These are phyloP conservation scores for Drosophila carrolli DNA, from an alignment of 1,140 invertebrate species.

Conservation along the genomic window DNA sequence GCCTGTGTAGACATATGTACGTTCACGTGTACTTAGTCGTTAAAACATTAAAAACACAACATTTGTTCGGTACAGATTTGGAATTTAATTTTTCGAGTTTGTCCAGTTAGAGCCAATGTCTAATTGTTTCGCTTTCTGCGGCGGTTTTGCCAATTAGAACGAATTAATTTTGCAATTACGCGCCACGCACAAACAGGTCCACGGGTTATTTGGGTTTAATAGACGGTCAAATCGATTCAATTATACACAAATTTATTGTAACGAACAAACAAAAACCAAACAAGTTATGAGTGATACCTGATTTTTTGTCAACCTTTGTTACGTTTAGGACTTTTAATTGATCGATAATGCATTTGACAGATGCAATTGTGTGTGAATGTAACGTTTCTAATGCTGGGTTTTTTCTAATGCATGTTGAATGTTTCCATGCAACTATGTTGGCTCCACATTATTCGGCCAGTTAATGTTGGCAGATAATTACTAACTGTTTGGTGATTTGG, in stretches of 20 bases:
- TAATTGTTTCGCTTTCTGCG: slow-evolving; percentile 37
- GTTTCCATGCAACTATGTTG: slow-evolving; percentile 28
- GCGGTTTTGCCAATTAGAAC: slow-evolving; percentile 54
- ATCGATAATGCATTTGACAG: slow-evolving; percentile 3
- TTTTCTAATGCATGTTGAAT: not conserved
- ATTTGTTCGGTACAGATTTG: slow-evolving; percentile 10
- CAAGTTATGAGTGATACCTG: slow-evolving; percentile 39
- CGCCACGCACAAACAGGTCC: slow-evolving; percentile 47
- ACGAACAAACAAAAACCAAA: slow-evolving; percentile 15
- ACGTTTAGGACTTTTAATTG: slow-evolving; percentile 23
- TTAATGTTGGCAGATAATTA: slow-evolving; percentile 43
- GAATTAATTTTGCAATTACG: slow-evolving; percentile 59
- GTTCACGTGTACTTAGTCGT: slow-evolving; percentile 11
- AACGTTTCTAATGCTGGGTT: slow-evolving; percentile 1
- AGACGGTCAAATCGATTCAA: slow-evolving; percentile 24
- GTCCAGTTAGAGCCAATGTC: slow-evolving; percentile 20
- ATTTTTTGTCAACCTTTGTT: slow-evolving; percentile 37
- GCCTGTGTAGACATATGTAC: slow-evolving; percentile 12
- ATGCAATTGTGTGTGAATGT: slow-evolving; percentile 12
- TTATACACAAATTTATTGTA: slow-evolving; percentile 40
- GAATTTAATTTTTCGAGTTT: slow-evolving; percentile 36
- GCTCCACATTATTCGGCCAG: slow-evolving; percentile 23
- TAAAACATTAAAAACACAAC: slow-evolving; percentile 18
- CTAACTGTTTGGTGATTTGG: slow-evolving; percentile 36
- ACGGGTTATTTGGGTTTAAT: slow-evolving; percentile 42